Percentiles rank a stretch among this genome's conserved stretches.
Evolutionary conservation across 2,888 invertebrate genomes (phyloP).

Genomic region (Fabriciana adippe): DNA sequence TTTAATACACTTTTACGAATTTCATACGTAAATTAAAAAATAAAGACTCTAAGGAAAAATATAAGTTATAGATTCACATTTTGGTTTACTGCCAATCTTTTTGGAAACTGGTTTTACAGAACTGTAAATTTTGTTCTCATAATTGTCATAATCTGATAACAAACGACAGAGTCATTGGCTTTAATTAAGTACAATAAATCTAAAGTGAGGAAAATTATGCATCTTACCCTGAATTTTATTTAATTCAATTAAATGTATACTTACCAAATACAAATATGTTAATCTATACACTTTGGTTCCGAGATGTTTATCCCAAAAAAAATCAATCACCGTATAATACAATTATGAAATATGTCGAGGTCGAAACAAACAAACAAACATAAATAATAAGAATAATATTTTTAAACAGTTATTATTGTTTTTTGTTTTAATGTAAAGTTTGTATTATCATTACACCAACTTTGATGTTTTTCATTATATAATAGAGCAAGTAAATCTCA

Average conservation of each 20-base stretch:
- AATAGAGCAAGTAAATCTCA: too few species aligned
- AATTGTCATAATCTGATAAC: not conserved
- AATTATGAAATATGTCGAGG: too few species aligned
- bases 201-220: not conserved
- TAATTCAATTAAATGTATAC: not conserved
- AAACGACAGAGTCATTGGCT: not conserved
- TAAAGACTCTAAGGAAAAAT: not conserved
- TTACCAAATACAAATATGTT: too few species aligned
- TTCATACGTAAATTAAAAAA: slow-evolving; percentile 3
- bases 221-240: not conserved
- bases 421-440: too few species aligned
- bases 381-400: too few species aligned
- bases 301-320: too few species aligned
- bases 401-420: too few species aligned
- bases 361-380: too few species aligned
- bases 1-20: slow-evolving; percentile 38
- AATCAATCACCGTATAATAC: too few species aligned
- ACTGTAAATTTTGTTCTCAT: not conserved
- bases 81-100: not conserved
- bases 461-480: too few species aligned
- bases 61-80: not conserved
- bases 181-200: not conserved
- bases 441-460: too few species aligned
- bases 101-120: not conserved
- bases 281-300: too few species aligned